Conservation (phyloP, 2,797 vertebrate genomes). For the Microcaecilia unicolor region DNA sequence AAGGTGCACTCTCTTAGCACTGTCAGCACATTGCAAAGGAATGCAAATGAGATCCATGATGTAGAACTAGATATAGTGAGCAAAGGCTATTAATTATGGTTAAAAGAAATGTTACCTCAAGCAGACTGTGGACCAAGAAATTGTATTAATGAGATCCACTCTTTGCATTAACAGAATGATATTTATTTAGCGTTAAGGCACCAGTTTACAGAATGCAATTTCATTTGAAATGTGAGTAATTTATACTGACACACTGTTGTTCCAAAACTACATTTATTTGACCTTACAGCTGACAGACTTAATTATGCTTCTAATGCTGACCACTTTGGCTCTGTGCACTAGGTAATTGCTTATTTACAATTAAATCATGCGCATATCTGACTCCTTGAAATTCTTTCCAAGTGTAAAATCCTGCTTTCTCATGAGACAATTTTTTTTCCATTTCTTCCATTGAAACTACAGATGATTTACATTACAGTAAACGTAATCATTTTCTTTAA, state of each 20-base stretch:
- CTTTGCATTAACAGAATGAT: slow-evolving; percentile 48
- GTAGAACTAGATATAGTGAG: slow-evolving; percentile 43
- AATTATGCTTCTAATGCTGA: slow-evolving; percentile 58
- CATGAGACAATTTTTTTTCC: no score
- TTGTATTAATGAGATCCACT: slow-evolving; percentile 32
- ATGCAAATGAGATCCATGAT: slow-evolving; percentile 52
- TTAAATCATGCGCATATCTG: slow-evolving; percentile 25
- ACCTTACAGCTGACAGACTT: slow-evolving; percentile 56
- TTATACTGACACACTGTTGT: slow-evolving; percentile 48
- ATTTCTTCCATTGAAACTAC: no score
- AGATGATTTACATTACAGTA: no score
- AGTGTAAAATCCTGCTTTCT: no score
- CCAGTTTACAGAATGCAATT: slow-evolving; percentile 56
- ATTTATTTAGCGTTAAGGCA: slow-evolving; percentile 57
- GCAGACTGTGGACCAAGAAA: slow-evolving; percentile 39
- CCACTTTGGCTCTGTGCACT: slow-evolving; percentile 40
- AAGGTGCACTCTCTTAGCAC: slow-evolving; percentile 38
- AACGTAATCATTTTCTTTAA: no score
- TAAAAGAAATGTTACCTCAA: slow-evolving; percentile 48
- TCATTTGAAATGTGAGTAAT: slow-evolving; percentile 57
- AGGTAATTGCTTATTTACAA: slow-evolving; percentile 37
- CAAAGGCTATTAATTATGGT: slow-evolving; percentile 56
- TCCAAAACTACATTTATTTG: slow-evolving; percentile 58
- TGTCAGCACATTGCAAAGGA: slow-evolving; percentile 50
- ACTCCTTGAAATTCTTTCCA: slow-evolving; percentile 31